These are phyloP conservation scores for Oceanodroma leucorhoa DNA, from an alignment of 2,797 vertebrate species.

Conservation along the genomic window DNA sequence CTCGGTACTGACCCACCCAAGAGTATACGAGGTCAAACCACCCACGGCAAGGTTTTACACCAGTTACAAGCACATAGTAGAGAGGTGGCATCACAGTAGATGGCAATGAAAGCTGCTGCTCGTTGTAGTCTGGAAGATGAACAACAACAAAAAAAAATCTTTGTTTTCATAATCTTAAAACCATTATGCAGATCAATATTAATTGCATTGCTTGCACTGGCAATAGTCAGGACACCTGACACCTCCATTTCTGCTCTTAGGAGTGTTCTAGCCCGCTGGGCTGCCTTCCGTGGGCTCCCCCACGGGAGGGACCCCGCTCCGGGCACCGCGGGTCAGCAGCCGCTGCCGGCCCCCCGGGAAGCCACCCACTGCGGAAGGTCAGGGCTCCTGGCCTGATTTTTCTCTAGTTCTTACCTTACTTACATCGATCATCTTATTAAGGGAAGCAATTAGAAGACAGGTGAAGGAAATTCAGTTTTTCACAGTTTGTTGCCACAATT, in stretches of 20 bases:
- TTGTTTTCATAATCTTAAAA: neutral
- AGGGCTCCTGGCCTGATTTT: neutral
- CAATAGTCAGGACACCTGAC: neutral
- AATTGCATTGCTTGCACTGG: neutral
- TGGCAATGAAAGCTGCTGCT: neutral
- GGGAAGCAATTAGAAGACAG: neutral
- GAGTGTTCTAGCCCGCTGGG: fast-evolving
- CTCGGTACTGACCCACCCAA: fast-evolving
- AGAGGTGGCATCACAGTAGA: neutral
- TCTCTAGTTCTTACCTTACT: neutral
- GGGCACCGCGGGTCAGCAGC: neutral
- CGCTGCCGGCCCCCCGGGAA: fast-evolving
- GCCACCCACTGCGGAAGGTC: neutral
- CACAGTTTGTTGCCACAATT: neutral
- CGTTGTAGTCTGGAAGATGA: neutral
- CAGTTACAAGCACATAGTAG: neutral
- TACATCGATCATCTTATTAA: neutral
- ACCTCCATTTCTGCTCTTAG: neutral
- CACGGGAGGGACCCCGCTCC: fast-evolving
- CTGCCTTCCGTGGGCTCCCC: neutral
- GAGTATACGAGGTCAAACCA: neutral
- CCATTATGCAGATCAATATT: neutral
- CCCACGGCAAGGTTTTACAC: too few relatives aligned
- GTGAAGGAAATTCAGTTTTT: neutral
- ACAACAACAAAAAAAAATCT: neutral